Evolutionary conservation across 2,797 vertebrate species (phyloP), one percentile per base, ranked within the genome.

Genomic region (Esox lucius): DNA sequence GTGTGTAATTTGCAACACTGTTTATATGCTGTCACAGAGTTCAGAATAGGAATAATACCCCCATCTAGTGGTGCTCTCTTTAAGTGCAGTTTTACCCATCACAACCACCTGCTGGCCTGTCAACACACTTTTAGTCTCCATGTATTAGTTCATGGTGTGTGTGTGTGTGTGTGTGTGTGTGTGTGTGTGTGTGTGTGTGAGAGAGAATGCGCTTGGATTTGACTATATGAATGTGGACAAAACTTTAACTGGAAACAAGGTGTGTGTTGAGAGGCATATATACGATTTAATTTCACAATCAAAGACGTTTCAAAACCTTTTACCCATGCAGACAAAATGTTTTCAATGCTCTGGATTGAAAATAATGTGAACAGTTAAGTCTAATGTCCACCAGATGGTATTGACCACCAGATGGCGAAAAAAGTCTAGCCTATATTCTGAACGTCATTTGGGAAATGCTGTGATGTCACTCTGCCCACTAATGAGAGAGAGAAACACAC

Each of bases 371-470:
- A 61, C 1, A 4, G n/a, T 22, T 22, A 8, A 0, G 1, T 61
- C 53, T 59, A 81, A 62, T 85, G 61, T 83, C 39, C 5, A 28
- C 17, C 2, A 13, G 42, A 12, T 11, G 9, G 0, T 1, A 70
- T 24, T 5, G 3, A 67, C 77, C 91, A 90, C 80, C 81, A 90
- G 91, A 84, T 85, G 86, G 91, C 80, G 86, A 88, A 89, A 46
- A 91, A 81, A 80, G 73, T 48, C 68, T 31, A 31, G 28, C 28
- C 28, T 16, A 4, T 0, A 33, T 15, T n/a, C 46, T 1, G 35
- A 78, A 65, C 56, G 12, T 66, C 11, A 53, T 72, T 19, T 66
- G 6, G 24, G 13, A 28, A 15, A 70, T 16, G 33, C 6, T 12
- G 12, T 3, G 6, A 46, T 13, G 2, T 13, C 42, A 1, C 9